Evolutionary conservation across 2,888 invertebrate species (phyloP).

Genomic region (Patella pellucida): DNA sequence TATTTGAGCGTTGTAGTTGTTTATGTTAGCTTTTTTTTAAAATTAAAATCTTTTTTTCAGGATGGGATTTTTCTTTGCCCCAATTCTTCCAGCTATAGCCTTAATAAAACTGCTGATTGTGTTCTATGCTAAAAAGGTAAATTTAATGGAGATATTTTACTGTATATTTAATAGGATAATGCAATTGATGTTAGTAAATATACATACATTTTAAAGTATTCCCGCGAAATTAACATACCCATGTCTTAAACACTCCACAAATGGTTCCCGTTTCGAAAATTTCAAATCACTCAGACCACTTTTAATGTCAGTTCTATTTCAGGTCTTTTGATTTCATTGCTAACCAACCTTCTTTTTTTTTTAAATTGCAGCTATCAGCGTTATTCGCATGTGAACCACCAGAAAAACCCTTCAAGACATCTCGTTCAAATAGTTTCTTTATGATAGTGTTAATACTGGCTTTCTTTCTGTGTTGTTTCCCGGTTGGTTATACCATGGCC

Average conservation of each 20-base stretch:
- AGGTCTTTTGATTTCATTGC: not conserved
- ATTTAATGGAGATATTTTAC: not conserved
- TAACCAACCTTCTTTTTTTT: not conserved
- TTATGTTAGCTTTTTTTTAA: no score
- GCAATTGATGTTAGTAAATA: no score
- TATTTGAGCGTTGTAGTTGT: no score
- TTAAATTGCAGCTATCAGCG: slow-evolving; percentile 52
- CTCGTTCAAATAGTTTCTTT: slow-evolving; percentile 62
- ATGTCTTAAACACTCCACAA: no score
- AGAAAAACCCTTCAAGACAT: slow-evolving; percentile 53
- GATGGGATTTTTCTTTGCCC: slow-evolving; percentile 87
- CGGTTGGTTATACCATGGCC: slow-evolving; percentile 58
- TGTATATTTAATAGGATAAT: no score
- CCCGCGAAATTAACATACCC: no score
- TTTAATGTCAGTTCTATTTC: not conserved
- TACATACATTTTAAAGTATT: no score
- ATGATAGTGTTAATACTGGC: slow-evolving; percentile 60
- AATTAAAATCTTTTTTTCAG: slow-evolving; percentile 42
- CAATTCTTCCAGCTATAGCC: slow-evolving; percentile 82
- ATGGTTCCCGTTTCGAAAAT: no score
- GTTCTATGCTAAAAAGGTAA: slow-evolving; percentile 82
- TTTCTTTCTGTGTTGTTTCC: slow-evolving; percentile 61
- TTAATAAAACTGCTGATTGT: slow-evolving; percentile 81
- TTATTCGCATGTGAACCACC: slow-evolving; percentile 53
- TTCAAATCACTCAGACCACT: no score